Evolutionary conservation across 1,140 invertebrate genomes (phyloP).

Genomic region (Steinernema khuongi): DNA sequence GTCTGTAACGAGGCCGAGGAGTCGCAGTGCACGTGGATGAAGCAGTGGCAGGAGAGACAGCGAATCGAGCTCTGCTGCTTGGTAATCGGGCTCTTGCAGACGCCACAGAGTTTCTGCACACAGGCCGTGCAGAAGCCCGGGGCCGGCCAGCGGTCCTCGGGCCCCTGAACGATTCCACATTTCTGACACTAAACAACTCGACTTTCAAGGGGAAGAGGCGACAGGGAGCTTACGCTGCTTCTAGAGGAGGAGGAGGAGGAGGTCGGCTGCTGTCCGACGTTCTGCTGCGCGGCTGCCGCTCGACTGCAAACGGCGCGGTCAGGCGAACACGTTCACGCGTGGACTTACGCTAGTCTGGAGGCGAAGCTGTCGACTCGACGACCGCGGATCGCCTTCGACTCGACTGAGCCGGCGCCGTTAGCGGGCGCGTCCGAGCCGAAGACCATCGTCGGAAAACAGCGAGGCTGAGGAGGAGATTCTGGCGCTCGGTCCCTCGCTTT

Average conservation of each 20-base stretch:
- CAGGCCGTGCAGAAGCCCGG: neutral
- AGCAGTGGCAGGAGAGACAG: neutral
- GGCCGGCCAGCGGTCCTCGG: neutral
- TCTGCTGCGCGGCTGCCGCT: neutral
- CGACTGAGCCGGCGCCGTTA: neutral
- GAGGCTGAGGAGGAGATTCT: neutral
- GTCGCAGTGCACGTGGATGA: neutral
- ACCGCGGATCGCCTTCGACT: neutral
- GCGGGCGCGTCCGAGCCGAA: neutral
- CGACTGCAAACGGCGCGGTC: neutral
- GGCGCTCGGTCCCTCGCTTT: neutral
- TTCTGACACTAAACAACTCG: neutral
- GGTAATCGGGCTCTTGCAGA: neutral
- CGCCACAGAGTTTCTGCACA: neutral
- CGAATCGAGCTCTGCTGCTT: neutral
- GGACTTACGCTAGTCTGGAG: neutral
- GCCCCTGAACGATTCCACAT: neutral
- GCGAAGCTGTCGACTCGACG: neutral
- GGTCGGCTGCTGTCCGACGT: neutral
- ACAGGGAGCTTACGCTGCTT: neutral
- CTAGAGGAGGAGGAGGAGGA: neutral
- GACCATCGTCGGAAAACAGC: slow-evolving; percentile 6
- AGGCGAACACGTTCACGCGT: neutral
- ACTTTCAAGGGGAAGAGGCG: neutral
- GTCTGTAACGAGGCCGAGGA: neutral